phyloP scores from a whole-genome alignment of 2,797 vertebrate genomes.

The Neomorphus geoffroyi region DNA sequence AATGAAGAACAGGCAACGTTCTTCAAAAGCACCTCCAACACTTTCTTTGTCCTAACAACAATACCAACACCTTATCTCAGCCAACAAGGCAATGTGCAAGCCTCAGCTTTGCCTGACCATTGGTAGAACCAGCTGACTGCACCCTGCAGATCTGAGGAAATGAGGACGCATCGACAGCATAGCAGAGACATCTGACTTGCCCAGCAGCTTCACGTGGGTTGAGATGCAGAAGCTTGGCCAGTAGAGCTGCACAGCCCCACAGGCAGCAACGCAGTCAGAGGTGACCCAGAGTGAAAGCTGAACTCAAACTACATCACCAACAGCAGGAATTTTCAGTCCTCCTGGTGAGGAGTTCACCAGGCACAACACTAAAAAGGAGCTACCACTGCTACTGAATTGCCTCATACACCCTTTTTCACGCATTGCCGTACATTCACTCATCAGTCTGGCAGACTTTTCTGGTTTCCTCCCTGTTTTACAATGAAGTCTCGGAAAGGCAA shows the following conservation, averaged over 20 bases:
- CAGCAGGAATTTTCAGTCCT: too few relatives aligned
- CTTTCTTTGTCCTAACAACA: not conserved
- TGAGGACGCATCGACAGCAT: not conserved
- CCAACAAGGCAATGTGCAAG: not conserved
- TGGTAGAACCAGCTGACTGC: fast-evolving
- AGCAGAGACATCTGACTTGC: too few relatives aligned
- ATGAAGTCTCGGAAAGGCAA: not conserved
- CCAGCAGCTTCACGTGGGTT: fast-evolving
- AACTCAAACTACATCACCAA: not conserved
- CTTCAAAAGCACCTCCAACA: not conserved
- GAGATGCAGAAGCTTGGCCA: not conserved
- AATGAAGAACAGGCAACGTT: not conserved
- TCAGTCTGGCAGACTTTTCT: not conserved
- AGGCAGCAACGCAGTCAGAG: not conserved
- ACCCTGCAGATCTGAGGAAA: too few relatives aligned
- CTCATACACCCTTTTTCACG: not conserved
- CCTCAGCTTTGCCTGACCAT: not conserved
- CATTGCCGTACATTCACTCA: not conserved
- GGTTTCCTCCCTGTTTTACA: not conserved
- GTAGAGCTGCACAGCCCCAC: not conserved
- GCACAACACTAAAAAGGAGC: not conserved
- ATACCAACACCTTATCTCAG: not conserved
- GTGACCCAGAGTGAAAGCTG: fast-evolving
- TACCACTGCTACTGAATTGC: not conserved
- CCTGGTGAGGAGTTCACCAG: too few relatives aligned